These are phyloP conservation scores for Chrysomela aeneicollis DNA, from an alignment of 2,888 invertebrate genomes.

Conservation along the genomic window DNA sequence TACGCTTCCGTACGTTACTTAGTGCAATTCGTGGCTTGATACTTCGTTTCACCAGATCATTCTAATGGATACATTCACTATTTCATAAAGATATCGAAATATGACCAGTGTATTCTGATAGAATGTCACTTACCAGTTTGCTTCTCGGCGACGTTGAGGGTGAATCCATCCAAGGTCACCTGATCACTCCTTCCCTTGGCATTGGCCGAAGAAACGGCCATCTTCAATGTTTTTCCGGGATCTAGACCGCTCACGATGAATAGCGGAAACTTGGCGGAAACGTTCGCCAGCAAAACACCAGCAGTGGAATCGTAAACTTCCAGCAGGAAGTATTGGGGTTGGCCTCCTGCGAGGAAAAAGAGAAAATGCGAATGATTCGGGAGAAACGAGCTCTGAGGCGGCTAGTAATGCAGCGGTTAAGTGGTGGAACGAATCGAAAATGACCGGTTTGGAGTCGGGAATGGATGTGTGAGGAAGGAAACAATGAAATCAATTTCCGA, in stretches of 20 bases:
- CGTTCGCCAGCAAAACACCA: conserved; percentile 66
- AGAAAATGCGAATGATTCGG: conserved; percentile 29
- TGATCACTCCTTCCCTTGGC: conserved; percentile 82
- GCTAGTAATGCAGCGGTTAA: conserved; percentile 31
- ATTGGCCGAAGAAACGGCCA: conserved; percentile 84
- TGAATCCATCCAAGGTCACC: conserved; percentile 74
- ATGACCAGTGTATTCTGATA: no score
- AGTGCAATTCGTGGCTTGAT: no score
- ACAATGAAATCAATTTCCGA: neutral
- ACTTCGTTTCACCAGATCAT: no score
- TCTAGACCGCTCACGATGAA: conserved; percentile 82
- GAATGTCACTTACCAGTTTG: conserved; percentile 69
- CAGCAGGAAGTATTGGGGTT: conserved; percentile 75
- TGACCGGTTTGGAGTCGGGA: conserved; percentile 26
- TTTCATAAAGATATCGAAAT: no score
- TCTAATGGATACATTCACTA: no score
- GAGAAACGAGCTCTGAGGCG: conserved; percentile 25
- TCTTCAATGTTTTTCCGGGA: conserved; percentile 78
- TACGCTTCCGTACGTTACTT: no score
- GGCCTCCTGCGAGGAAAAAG: conserved; percentile 61
- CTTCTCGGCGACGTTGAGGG: conserved; percentile 78
- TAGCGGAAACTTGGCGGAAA: conserved; percentile 74
- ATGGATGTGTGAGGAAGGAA: conserved; percentile 1
- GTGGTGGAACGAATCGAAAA: conserved; percentile 34
- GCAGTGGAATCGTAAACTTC: conserved; percentile 71